Conservation (phyloP, 1,140 invertebrate species). For the Eupristina koningsbergeri region DNA sequence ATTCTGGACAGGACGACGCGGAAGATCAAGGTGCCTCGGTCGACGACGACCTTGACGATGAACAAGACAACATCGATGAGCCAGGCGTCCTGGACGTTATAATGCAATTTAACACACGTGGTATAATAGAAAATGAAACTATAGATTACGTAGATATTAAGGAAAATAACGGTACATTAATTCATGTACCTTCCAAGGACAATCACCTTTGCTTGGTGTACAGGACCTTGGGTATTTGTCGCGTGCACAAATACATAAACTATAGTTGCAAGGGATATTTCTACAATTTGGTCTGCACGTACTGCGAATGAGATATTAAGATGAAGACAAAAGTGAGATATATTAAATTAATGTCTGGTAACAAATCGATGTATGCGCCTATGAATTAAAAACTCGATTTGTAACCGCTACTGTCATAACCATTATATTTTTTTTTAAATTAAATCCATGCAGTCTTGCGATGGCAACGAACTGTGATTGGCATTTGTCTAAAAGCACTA, state of each 20-base stretch:
- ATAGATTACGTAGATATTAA: conserved; percentile 66
- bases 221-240: conserved; percentile 76
- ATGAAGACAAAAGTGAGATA: conserved; percentile 42
- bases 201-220: conserved; percentile 82
- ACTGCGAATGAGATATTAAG: conserved; percentile 69
- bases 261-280: conserved; percentile 71
- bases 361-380: conserved; percentile 24
- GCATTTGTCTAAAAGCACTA: conserved; percentile 48
- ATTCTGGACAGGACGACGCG: conserved; percentile 25
- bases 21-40: neutral
- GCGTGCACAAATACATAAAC: conserved; percentile 79
- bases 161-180: conserved; percentile 58
- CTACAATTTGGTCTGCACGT: conserved; percentile 75
- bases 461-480: conserved; percentile 44
- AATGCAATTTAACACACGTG: conserved; percentile 64
- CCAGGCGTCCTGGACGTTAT: conserved; percentile 62
- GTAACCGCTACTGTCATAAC: conserved; percentile 35
- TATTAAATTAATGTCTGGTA: conserved; percentile 35
- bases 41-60: conserved; percentile 27
- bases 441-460: conserved; percentile 46
- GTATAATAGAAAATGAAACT: conserved; percentile 47
- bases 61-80: conserved; percentile 25
- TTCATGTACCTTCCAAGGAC: conserved; percentile 70
- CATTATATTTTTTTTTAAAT: conserved; percentile 41
- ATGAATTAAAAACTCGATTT: conserved; percentile 32